Percentiles rank a stretch among this genome's conserved stretches.
Evolutionary conservation across 2,797 vertebrate genomes (phyloP).

Genomic region (Pseudocheirus occidentalis): DNA sequence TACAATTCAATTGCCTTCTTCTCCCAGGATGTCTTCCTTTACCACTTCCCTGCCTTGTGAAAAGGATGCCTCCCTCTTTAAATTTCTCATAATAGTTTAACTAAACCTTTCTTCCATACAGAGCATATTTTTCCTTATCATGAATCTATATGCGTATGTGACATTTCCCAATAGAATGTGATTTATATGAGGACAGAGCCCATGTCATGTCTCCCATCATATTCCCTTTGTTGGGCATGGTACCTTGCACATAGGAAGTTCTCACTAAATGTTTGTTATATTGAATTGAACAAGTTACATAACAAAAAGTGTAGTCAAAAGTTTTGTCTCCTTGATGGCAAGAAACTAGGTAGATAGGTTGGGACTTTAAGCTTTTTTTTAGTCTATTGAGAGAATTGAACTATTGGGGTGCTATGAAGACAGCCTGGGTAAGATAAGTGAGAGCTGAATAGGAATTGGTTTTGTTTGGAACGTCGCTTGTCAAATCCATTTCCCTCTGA

Average conservation of each 20-base stretch:
- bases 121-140: background rate
- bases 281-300: background rate
- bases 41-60: background rate
- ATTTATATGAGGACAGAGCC: background rate
- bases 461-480: constrained; percentile 48
- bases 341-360: background rate
- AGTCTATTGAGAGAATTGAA: background rate
- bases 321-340: constrained; percentile 31
- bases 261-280: background rate
- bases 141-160: background rate
- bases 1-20: background rate
- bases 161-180: background rate
- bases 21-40: background rate
- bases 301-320: background rate
- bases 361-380: background rate
- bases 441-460: constrained; percentile 39
- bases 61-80: background rate
- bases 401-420: background rate
- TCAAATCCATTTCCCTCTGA: constrained; percentile 21
- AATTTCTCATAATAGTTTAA: background rate
- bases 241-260: background rate
- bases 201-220: background rate
- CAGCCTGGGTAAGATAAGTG: background rate
- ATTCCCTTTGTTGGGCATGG: background rate
- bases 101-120: background rate